phyloP scores from a whole-genome alignment of 2,888 invertebrate species.

The Leucophora obtusa region DNA sequence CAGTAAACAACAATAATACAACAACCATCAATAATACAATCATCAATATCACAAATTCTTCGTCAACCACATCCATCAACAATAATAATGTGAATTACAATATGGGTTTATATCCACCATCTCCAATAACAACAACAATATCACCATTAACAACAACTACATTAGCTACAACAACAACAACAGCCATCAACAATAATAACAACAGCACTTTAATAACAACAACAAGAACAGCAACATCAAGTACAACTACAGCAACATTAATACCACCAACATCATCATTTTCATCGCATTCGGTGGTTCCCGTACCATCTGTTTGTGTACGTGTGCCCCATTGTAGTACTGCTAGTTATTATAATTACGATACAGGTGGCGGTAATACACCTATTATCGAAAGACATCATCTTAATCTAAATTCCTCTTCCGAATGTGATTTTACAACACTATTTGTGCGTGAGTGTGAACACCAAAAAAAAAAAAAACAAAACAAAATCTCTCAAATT shows the following conservation, averaged over 20 bases:
- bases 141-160: constrained; percentile 68
- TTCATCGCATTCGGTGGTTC: constrained; percentile 70
- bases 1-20: constrained; percentile 55
- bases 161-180: constrained; percentile 66
- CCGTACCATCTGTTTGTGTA: constrained; percentile 79
- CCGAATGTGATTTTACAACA: constrained; percentile 78
- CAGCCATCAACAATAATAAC: constrained; percentile 70
- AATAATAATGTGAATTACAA: constrained; percentile 71
- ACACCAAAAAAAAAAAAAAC: constrained; percentile 57
- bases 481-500: neutral
- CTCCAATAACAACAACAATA: constrained; percentile 68
- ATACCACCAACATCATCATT: constrained; percentile 69
- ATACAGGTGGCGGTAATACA: constrained; percentile 68
- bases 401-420: constrained; percentile 77
- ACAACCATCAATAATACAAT: constrained; percentile 68
- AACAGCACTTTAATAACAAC: constrained; percentile 62
- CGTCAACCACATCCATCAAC: constrained; percentile 51
- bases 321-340: constrained; percentile 78
- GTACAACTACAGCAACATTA: constrained; percentile 29
- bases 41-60: constrained; percentile 69
- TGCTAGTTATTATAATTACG: constrained; percentile 75
- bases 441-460: constrained; percentile 80
- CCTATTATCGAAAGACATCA: constrained; percentile 65
- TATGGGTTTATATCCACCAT: constrained; percentile 52
- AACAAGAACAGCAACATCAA: constrained; percentile 66